Evolutionary conservation across 2,113 vertebrate genomes (phyloP).

Genomic region (Otocyon megalotis): DNA sequence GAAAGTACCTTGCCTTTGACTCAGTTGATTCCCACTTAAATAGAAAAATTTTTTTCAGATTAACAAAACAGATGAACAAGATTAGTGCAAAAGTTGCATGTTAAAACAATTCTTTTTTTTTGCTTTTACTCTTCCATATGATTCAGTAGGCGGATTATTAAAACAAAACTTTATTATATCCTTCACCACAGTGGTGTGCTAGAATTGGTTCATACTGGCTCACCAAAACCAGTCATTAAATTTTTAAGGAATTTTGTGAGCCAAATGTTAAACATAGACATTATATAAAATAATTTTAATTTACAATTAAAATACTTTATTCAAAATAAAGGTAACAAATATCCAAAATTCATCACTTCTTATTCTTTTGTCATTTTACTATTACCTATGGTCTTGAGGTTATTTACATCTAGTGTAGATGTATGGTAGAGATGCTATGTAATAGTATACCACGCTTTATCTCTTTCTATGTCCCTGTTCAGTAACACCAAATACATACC

Average conservation of each 20-base stretch:
- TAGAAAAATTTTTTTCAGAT: constrained; percentile 45
- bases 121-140: neutral
- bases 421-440: neutral
- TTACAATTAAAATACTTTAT: constrained; percentile 9
- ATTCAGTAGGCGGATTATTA: constrained; percentile 24
- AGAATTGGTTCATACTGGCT: neutral
- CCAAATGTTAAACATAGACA: neutral
- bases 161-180: constrained; percentile 19
- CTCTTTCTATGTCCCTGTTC: neutral
- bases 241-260: constrained; percentile 9
- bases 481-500: neutral
- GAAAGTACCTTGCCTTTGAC: neutral
- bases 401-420: neutral
- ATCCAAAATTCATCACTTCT: constrained; percentile 17
- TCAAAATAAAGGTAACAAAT: constrained; percentile 35
- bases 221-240: neutral
- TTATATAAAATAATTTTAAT: constrained; percentile 25
- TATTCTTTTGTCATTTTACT: constrained; percentile 36
- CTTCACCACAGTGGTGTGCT: neutral
- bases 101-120: constrained; percentile 26
- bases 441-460: neutral
- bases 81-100: neutral
- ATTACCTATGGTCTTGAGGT: neutral
- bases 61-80: constrained; percentile 17
- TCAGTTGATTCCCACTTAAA: neutral